These are phyloP conservation scores for Sabellastarte sp. DNA, from an alignment of 2,888 invertebrate genomes.

Conservation along the genomic window DNA sequence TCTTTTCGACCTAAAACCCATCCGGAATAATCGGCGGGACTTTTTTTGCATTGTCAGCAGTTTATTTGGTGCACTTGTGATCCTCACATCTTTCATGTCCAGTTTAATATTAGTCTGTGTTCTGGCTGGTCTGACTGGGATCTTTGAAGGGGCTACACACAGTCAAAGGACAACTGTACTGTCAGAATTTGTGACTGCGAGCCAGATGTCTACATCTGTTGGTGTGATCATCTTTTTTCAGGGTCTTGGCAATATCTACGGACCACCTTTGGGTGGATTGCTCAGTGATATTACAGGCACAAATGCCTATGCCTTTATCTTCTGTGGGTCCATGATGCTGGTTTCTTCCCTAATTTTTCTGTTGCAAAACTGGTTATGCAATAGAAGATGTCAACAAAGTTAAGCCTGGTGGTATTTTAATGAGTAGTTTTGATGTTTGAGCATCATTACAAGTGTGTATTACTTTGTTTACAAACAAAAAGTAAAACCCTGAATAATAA, in stretches of 20 bases:
- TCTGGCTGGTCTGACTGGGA: not conserved
- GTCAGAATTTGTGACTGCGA: not conserved
- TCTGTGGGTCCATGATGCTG: not conserved
- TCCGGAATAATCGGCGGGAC: not conserved
- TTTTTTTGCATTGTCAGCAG: not conserved
- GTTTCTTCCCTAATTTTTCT: not conserved
- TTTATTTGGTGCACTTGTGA: not conserved
- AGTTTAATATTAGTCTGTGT: not conserved
- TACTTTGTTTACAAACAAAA: too few species aligned
- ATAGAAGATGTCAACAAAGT: not conserved
- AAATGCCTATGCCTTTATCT: not conserved
- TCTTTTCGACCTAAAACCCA: not conserved
- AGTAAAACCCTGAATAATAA: too few species aligned
- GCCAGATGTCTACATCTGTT: not conserved
- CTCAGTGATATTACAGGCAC: not conserved
- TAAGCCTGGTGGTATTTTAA: too few species aligned
- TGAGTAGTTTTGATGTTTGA: too few species aligned
- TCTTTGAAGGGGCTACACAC: constrained; percentile 1
- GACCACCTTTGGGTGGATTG: not conserved
- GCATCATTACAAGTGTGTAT: too few species aligned
- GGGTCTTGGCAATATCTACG: not conserved
- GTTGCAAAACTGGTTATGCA: not conserved
- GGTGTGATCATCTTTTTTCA: constrained; percentile 1
- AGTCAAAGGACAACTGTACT: not conserved
- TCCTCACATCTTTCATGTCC: not conserved